Percentiles rank a stretch among this genome's conserved stretches.
Evolutionary conservation across 2,888 invertebrate genomes (phyloP).

Genomic region (Torymus texanus): DNA sequence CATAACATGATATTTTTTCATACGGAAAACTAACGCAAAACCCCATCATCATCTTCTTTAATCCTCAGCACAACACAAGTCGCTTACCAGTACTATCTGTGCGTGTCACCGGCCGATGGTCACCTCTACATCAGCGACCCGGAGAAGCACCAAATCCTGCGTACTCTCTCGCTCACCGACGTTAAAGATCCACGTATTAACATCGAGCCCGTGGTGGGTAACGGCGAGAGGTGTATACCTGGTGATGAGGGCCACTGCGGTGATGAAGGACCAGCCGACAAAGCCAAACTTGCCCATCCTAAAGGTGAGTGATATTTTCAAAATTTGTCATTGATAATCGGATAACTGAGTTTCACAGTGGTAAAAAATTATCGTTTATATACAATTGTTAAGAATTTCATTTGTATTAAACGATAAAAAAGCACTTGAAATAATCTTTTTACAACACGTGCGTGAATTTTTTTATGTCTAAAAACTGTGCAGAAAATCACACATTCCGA

Average conservation of each 20-base stretch:
- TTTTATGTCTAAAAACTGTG: no score
- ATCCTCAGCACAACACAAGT: conserved; percentile 90
- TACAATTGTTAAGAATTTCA: no score
- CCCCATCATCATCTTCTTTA: no score
- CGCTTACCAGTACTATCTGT: conserved; percentile 97
- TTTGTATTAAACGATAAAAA: no score
- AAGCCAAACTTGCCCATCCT: conserved; percentile 95
- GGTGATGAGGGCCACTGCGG: conserved; percentile 96
- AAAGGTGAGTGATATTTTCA: conserved; percentile 82
- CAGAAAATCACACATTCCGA: no score
- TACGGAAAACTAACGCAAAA: no score
- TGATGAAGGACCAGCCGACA: conserved; percentile 92
- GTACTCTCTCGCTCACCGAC: conserved; percentile 86
- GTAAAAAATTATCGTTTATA: no score
- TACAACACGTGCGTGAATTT: no score
- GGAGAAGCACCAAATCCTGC: conserved; percentile 91
- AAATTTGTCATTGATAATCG: neutral
- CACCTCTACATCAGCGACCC: conserved; percentile 97
- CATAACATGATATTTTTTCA: no score
- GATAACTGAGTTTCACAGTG: no score
- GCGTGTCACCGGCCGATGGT: conserved; percentile 96
- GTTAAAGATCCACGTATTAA: conserved; percentile 89
- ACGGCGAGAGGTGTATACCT: conserved; percentile 95
- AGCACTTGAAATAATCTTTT: no score
- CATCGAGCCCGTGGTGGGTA: conserved; percentile 90